phyloP scores from a whole-genome alignment of 2,888 invertebrate species.

The Drosophila nigricruria region DNA sequence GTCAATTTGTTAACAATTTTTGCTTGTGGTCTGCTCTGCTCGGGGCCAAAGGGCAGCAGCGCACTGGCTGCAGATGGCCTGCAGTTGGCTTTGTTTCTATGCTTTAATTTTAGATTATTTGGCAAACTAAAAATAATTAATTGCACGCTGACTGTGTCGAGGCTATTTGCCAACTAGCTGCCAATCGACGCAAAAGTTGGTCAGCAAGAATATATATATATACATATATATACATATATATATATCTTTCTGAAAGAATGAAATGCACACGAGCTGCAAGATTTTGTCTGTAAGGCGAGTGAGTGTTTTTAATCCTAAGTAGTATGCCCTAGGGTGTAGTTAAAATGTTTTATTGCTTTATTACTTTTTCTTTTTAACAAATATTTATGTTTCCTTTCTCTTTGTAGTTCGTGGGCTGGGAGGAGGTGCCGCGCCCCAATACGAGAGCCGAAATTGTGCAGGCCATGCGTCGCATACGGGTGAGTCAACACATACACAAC shows the following conservation, averaged over 20 bases:
- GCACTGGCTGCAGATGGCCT: not conserved
- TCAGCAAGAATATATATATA: not conserved
- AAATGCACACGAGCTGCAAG: slow-evolving; percentile 53
- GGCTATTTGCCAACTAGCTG: slow-evolving; percentile 43
- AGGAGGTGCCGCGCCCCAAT: slow-evolving; percentile 98
- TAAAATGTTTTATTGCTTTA: slow-evolving; percentile 23
- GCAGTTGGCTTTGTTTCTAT: slow-evolving; percentile 8
- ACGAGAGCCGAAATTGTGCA: slow-evolving; percentile 99
- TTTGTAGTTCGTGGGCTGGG: slow-evolving; percentile 98
- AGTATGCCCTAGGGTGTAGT: slow-evolving; percentile 25
- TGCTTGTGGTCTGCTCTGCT: not conserved
- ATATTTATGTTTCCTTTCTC: slow-evolving; percentile 54
- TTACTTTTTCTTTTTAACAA: slow-evolving; percentile 21
- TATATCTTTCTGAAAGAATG: slow-evolving; percentile 11
- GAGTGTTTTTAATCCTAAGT: slow-evolving; percentile 6
- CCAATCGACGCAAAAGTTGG: slow-evolving; percentile 33
- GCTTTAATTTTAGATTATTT: slow-evolving; percentile 36
- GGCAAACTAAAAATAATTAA: slow-evolving; percentile 50
- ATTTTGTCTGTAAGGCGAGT: not conserved
- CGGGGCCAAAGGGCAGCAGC: slow-evolving; percentile 43
- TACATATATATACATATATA: not conserved
- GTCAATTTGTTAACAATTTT: slow-evolving; percentile 40
- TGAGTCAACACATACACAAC: slow-evolving; percentile 86
- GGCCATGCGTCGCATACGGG: slow-evolving; percentile 98
- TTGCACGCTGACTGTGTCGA: slow-evolving; percentile 65